Conservation (phyloP, 2,113 vertebrate species). For the Eudorcas thomsonii region DNA sequence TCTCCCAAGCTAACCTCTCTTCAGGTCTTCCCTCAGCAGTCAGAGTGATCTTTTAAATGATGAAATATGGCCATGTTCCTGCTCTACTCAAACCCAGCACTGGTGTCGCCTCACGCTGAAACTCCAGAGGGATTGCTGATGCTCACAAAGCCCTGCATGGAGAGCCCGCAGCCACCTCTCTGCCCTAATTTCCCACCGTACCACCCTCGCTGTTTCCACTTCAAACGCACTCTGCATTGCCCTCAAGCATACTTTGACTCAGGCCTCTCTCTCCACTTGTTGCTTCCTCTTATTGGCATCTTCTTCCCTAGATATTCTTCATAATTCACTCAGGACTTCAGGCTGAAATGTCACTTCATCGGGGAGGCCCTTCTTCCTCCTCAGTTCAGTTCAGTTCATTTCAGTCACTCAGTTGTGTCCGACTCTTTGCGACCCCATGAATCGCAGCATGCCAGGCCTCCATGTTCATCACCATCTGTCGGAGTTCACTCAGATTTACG, state of each 20-base stretch:
- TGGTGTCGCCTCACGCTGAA: background rate
- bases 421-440: too few species aligned
- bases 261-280: background rate
- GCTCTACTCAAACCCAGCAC: background rate
- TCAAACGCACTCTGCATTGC: background rate
- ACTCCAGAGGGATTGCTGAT: background rate
- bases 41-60: background rate
- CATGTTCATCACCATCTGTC: too few species aligned
- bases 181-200: background rate
- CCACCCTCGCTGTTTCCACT: background rate
- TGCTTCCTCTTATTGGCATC: background rate
- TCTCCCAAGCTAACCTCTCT: background rate
- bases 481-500: too few species aligned
- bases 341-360: background rate
- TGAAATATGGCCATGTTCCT: background rate
- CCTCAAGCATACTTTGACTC: fast-evolving
- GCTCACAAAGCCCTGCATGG: background rate
- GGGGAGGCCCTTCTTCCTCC: background rate
- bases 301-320: background rate
- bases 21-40: background rate
- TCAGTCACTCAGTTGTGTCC: too few species aligned
- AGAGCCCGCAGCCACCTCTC: background rate
- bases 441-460: too few species aligned
- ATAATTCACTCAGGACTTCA: background rate
- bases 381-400: too few species aligned